Conservation (phyloP, 2,888 invertebrate species). For the Cantharis rufa region DNA sequence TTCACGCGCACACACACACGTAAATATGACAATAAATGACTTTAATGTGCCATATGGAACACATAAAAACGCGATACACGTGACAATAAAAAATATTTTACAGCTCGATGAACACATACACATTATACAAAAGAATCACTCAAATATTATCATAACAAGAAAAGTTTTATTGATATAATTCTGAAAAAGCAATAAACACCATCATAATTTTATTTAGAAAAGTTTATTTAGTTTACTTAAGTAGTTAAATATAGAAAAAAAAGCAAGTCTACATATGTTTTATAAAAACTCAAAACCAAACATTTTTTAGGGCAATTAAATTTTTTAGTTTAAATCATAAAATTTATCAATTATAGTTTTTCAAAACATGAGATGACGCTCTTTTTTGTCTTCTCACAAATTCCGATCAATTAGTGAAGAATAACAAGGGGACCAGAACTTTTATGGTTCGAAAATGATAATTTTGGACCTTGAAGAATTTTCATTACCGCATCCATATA, state of each 20-base stretch:
- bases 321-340: neutral
- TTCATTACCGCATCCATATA: conserved; percentile 41
- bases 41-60: conserved; percentile 34
- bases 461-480: conserved; percentile 45
- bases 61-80: conserved; percentile 34
- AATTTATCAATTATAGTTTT: neutral
- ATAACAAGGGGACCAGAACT: conserved; percentile 23
- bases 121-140: conserved; percentile 34
- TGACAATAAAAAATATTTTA: conserved; percentile 41
- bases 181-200: conserved; percentile 27
- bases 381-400: conserved; percentile 38
- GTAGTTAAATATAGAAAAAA: conserved; percentile 10
- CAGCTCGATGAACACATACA: conserved; percentile 33
- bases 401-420: conserved; percentile 46
- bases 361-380: neutral
- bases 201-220: conserved; percentile 16
- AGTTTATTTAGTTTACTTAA: conserved; percentile 19
- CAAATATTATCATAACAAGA: conserved; percentile 39
- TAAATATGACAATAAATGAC: conserved; percentile 32
- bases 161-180: conserved; percentile 28
- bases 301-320: neutral
- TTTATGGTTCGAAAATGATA: conserved; percentile 45
- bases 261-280: neutral
- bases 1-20: conserved; percentile 25
- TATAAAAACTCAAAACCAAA: neutral